Conservation (phyloP, 2,113 vertebrate species). For the Macquaria australasica region DNA sequence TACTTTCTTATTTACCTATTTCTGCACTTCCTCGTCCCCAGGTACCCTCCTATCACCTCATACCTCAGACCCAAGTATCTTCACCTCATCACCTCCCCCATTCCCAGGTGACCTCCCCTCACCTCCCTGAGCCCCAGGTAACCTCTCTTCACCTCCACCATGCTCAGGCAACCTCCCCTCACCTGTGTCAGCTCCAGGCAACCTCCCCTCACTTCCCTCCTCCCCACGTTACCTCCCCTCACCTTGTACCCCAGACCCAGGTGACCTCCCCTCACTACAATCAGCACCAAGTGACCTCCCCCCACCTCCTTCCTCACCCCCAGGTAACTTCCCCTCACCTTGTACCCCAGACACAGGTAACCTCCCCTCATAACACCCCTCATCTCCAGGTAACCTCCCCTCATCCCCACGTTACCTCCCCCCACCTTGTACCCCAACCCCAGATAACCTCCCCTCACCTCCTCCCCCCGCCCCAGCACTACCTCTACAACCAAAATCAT, state of each 20-base stretch:
- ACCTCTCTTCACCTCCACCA: conserved; percentile 2
- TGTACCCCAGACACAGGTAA: not conserved
- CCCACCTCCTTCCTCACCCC: not conserved
- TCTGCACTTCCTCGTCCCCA: not conserved
- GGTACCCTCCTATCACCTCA: conserved; percentile 79
- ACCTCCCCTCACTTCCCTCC: not conserved
- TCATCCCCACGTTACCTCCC: not conserved
- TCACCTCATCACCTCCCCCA: not conserved
- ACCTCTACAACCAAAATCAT: not conserved
- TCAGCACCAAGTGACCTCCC: not conserved
- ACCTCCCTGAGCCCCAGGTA: not conserved
- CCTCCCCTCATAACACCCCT: not conserved
- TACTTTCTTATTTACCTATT: not conserved
- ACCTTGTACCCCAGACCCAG: accelerated
- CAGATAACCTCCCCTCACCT: not conserved
- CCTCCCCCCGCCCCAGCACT: not conserved
- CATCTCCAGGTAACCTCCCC: not conserved
- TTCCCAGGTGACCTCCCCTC: conserved; percentile 1
- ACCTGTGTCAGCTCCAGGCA: not conserved
- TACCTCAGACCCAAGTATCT: not conserved
- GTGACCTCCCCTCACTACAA: not conserved
- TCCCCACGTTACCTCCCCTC: not conserved
- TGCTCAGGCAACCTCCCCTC: not conserved
- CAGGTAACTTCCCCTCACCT: not conserved
- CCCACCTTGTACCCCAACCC: not conserved